Percentiles rank a stretch among this genome's conserved stretches.
Conservation (phyloP, 1,140 invertebrate species). For the Hycleus phaleratus region DNA sequence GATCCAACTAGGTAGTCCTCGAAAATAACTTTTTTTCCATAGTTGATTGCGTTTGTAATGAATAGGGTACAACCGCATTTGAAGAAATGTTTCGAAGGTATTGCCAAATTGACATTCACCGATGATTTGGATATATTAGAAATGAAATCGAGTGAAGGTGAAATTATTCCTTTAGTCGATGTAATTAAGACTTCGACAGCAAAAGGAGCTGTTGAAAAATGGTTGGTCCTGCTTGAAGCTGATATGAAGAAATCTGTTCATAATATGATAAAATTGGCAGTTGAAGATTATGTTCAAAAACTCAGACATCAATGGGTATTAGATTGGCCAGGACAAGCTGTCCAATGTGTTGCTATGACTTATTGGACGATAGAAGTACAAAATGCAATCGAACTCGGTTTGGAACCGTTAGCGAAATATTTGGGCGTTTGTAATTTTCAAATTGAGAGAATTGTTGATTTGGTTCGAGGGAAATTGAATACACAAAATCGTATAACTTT, state of each 20-base stretch:
- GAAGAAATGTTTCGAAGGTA: constrained; percentile 86
- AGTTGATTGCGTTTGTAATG: too few relatives aligned
- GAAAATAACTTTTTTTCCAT: too few relatives aligned
- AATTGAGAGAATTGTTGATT: constrained; percentile 58
- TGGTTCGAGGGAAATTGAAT: constrained; percentile 63
- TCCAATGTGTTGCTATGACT: constrained; percentile 77
- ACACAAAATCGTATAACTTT: constrained; percentile 85
- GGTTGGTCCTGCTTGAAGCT: constrained; percentile 75
- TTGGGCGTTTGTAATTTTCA: constrained; percentile 30
- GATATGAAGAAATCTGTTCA: constrained; percentile 73
- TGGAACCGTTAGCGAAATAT: constrained; percentile 42
- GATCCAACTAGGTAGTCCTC: constrained; percentile 49
- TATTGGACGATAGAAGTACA: constrained; percentile 83
- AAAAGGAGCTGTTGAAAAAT: constrained; percentile 85
- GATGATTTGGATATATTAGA: constrained; percentile 68
- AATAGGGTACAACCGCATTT: constrained; percentile 81
- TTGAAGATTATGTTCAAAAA: constrained; percentile 58
- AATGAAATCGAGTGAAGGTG: constrained; percentile 80
- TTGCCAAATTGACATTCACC: constrained; percentile 65
- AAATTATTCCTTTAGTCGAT: constrained; percentile 63
- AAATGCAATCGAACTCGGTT: constrained; percentile 49
- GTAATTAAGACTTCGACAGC: constrained; percentile 71
- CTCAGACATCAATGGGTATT: constrained; percentile 67
- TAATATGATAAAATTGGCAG: constrained; percentile 63
- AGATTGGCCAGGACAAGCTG: constrained; percentile 84